These are phyloP conservation scores for Poliocrania exsul DNA, from an alignment of 2,797 vertebrate genomes.

Conservation along the genomic window DNA sequence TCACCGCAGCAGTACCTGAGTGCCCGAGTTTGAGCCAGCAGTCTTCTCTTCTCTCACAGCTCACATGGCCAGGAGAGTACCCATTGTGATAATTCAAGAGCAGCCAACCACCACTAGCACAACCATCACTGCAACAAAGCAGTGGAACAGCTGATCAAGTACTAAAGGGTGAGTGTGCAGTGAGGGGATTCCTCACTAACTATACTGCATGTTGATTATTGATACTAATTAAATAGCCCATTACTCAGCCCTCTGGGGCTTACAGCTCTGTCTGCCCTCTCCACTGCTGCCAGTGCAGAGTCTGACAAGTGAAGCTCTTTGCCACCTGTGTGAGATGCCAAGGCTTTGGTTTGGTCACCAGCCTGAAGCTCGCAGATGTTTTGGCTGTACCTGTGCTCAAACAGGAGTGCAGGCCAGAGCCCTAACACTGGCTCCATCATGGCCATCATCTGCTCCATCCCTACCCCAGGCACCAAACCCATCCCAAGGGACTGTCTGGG, in stretches of 20 bases:
- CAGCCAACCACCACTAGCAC: not conserved
- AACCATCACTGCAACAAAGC: not conserved
- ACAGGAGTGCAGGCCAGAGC: not conserved
- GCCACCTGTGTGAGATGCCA: not conserved
- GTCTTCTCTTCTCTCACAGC: not conserved
- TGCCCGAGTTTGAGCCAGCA: fast-evolving
- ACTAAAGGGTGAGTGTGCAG: not conserved
- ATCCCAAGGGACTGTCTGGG: fast-evolving
- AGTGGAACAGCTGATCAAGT: not conserved
- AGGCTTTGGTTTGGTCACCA: not conserved
- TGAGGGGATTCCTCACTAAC: fast-evolving
- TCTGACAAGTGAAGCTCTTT: not conserved
- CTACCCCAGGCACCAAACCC: not conserved
- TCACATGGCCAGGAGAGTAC: not conserved
- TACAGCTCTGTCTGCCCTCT: not conserved
- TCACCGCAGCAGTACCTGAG: fast-evolving
- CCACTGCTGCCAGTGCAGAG: not conserved
- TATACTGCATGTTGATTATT: not conserved
- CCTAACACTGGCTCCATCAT: fast-evolving
- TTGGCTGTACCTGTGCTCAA: not conserved
- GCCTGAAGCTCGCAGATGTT: fast-evolving
- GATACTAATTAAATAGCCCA: not conserved
- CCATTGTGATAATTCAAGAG: fast-evolving
- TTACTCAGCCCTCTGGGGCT: not conserved
- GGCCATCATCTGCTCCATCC: not conserved